Evolutionary conservation across 2,113 vertebrate genomes (phyloP), one percentile per base, ranked within the genome.

Genomic region (Mesitornis unicolor): DNA sequence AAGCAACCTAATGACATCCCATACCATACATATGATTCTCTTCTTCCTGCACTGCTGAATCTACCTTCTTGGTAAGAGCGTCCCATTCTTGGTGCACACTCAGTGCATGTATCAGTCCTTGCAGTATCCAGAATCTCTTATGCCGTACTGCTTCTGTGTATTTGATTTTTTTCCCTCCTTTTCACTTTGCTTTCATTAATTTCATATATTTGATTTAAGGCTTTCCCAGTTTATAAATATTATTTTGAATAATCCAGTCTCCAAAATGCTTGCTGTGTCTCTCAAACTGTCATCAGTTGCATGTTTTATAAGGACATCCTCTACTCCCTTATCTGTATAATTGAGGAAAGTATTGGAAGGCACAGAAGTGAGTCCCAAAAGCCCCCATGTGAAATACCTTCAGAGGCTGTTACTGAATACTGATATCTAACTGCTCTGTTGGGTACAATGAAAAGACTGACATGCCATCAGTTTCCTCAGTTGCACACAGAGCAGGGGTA

Each of bases 391-490:
- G 24, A 82, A 71, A 35, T 29, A 8, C 20, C 40, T 65, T 85
- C 54, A 64, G 17, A 57, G 50, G 10, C 13, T 83, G 45, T 48
- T 48, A 31, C 33, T 36, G n/a, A 83, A 31, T 13, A 35, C 16
- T 57, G 48, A 35, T 53, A 43, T 10, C 29, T 51, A 26, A 40
- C 6, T 0, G 0, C 33, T 15, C 20, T 48, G 5, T 56, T 68
- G 20, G 2, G 0, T 25, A 13, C 43, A 69, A 16, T 24, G 26
- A 59, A 36, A 83, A 80, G 45, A 73, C 7, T 38, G 33, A 19
- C 22, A 14, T 2, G 22, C 38, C 26, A 51, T 51, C 48, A 18
- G 6, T 70, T 54, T 89, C 54, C 42, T 74, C 4, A 1, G 18
- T 18, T 77, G 63, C 28, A 47, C 0, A 1, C 2, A 1, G 31